Evolutionary conservation across 2,113 vertebrate species (phyloP).

Genomic region (Podiceps cristatus): DNA sequence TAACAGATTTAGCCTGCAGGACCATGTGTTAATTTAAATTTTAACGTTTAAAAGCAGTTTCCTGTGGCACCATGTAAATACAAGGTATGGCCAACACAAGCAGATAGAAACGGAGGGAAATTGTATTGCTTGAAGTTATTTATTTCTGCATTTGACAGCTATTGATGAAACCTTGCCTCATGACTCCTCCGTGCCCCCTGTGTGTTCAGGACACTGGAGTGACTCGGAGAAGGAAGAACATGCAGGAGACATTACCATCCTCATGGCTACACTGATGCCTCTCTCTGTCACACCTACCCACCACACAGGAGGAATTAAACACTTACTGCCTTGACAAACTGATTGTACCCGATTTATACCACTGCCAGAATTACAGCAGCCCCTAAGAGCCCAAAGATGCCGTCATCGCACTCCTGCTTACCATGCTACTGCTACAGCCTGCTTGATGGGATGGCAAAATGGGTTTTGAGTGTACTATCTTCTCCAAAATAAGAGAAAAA

Average conservation of each 20-base stretch:
- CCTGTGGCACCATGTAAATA: not conserved
- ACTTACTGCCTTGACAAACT: not conserved
- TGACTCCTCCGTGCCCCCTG: not conserved
- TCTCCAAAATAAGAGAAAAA: not conserved
- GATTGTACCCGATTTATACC: not conserved
- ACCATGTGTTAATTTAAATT: not conserved
- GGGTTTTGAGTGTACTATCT: not conserved
- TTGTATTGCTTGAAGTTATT: not conserved
- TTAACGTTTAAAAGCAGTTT: slow-evolving; percentile 20
- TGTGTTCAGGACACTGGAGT: not conserved
- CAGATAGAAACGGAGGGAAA: not conserved
- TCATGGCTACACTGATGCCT: not conserved
- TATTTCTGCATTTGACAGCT: slow-evolving; percentile 9
- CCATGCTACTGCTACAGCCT: not conserved
- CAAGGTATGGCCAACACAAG: not conserved
- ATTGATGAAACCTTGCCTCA: not conserved
- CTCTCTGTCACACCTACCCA: not conserved
- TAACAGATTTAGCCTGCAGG: slow-evolving; percentile 46
- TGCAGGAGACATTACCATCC: not conserved
- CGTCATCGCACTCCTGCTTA: not conserved
- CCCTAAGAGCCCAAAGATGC: not conserved
- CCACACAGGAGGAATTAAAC: not conserved
- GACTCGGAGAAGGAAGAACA: not conserved
- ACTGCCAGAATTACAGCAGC: not conserved
- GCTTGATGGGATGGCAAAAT: not conserved